These are phyloP conservation scores for Lethocerus indicus DNA, from an alignment of 1,140 invertebrate genomes.

Conservation along the genomic window DNA sequence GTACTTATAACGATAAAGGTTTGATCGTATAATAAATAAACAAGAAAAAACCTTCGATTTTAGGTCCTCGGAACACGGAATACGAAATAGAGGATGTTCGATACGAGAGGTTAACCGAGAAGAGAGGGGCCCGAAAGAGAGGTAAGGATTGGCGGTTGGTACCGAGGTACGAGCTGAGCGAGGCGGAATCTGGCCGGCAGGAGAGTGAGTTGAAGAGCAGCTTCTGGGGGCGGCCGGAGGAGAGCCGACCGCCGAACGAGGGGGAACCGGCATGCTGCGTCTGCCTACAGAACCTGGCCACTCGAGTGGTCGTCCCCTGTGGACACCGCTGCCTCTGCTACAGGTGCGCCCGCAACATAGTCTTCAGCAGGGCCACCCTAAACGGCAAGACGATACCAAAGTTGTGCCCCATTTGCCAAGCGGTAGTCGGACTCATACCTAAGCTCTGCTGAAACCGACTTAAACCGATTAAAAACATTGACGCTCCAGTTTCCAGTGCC, in stretches of 20 bases:
- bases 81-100: no score
- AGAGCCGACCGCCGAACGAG: not conserved
- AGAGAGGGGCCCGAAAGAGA: no score
- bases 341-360: not conserved
- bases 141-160: no score
- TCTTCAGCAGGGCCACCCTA: constrained; percentile 2
- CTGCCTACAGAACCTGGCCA: not conserved
- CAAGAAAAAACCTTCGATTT: no score
- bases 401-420: constrained; percentile 5
- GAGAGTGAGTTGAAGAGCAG: not conserved
- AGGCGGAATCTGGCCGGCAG: not conserved
- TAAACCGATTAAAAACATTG: no score
- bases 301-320: constrained; percentile 1
- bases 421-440: not conserved
- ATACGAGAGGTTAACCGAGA: no score
- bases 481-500: no score
- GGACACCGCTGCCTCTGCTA: constrained; percentile 1
- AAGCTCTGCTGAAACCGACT: not conserved
- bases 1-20: no score
- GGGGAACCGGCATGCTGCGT: constrained; percentile 2
- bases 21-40: no score
- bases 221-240: no score
- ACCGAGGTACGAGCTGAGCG: not conserved
- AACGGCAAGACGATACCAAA: not conserved
- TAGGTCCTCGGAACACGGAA: no score